These are phyloP conservation scores for Macaca fascicularis DNA, from an alignment of 2,113 vertebrate genomes.

Conservation along the genomic window T2T-MFA8v1.1 NC_088391.1:28964001-28964500, in stretches of 20 bases:
- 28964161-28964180: conserved; percentile 12
- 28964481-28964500: no score
- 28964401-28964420: no score
- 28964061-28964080: not conserved
- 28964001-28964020: not conserved
- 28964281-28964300: not conserved
- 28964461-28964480: no score
- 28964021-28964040: not conserved
- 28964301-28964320: conserved; percentile 21
- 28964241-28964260: conserved; percentile 1
- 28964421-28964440: no score
- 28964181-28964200: not conserved
- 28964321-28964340: not conserved
- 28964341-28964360: no score
- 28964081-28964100: not conserved
- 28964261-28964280: not conserved
- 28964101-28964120: not conserved
- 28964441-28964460: no score
- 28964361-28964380: no score
- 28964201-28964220: not conserved
- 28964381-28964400: no score
- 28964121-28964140: not conserved
- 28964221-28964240: not conserved
- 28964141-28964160: not conserved
- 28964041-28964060: not conserved